phyloP scores from a whole-genome alignment of 2,797 vertebrate genomes.

The Somateria mollissima region DNA sequence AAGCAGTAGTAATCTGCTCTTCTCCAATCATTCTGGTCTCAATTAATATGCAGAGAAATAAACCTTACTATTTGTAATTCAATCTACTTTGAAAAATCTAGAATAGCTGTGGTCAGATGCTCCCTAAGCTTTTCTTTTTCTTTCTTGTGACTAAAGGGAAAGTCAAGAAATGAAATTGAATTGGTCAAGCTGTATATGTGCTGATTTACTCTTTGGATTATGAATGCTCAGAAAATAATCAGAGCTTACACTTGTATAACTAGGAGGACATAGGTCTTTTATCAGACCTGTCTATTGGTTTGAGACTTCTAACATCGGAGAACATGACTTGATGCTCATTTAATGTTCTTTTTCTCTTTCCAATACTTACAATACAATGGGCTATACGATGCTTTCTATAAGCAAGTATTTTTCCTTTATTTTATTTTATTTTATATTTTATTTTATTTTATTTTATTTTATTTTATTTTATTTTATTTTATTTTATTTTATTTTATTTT shows the following conservation, averaged over 20 bases:
- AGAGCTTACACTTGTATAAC: background rate
- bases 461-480: background rate
- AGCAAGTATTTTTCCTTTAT: background rate
- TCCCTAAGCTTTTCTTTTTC: background rate
- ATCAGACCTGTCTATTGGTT: background rate
- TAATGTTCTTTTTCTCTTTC: background rate
- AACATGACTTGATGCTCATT: background rate
- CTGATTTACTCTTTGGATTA: background rate
- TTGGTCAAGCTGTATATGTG: background rate
- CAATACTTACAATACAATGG: background rate
- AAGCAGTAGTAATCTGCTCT: background rate
- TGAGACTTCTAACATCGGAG: background rate
- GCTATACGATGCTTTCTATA: background rate
- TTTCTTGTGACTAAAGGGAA: background rate
- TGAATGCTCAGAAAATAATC: background rate
- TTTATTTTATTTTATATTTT: background rate
- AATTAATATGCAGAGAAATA: background rate
- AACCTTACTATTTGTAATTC: background rate
- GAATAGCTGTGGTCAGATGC: background rate
- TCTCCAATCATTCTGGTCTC: background rate
- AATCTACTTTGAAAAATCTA: background rate
- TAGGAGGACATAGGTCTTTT: background rate
- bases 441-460: no score
- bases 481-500: no score
- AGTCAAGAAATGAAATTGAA: background rate